A percentile compares a stretch with the other conserved stretches of the same genome.
These are phyloP conservation scores for Acropora tenuis DNA, from an alignment of 64 coral and sea anemone genomes.

Conservation along the genomic window DNA sequence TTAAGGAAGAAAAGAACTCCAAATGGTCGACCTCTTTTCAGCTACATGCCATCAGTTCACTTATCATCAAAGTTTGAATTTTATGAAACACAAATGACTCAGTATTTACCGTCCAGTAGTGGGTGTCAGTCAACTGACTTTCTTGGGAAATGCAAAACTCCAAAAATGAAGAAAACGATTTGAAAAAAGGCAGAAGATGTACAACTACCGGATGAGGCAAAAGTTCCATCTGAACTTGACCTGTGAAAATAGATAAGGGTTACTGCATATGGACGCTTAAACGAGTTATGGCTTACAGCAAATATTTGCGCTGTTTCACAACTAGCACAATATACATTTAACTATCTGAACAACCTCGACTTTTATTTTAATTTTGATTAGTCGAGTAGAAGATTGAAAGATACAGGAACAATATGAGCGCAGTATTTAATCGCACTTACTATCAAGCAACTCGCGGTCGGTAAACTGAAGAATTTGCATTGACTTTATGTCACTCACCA, in stretches of 20 bases:
- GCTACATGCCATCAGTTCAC: no score
- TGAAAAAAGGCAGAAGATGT: slow-evolving; percentile 61
- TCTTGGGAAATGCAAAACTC: background rate
- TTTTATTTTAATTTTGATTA: no score
- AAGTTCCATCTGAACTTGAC: slow-evolving; percentile 34
- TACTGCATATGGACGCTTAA: background rate
- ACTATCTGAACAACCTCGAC: background rate
- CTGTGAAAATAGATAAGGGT: background rate
- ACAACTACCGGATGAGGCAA: slow-evolving; percentile 53
- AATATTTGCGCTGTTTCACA: background rate
- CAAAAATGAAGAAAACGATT: slow-evolving; percentile 9
- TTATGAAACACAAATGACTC: background rate
- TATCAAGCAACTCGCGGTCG: no score
- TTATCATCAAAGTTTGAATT: no score
- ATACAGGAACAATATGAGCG: no score
- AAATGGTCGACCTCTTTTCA: no score
- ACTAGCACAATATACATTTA: background rate
- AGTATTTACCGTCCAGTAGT: slow-evolving; percentile 33
- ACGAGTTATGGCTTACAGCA: background rate
- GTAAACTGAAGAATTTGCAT: no score
- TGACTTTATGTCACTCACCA: background rate
- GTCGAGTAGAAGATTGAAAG: no score
- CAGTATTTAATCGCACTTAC: no score
- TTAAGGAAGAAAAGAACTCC: no score
- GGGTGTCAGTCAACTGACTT: background rate